Conservation (phyloP, 2,113 vertebrate species). For the Notarius quadriscutis region DNA sequence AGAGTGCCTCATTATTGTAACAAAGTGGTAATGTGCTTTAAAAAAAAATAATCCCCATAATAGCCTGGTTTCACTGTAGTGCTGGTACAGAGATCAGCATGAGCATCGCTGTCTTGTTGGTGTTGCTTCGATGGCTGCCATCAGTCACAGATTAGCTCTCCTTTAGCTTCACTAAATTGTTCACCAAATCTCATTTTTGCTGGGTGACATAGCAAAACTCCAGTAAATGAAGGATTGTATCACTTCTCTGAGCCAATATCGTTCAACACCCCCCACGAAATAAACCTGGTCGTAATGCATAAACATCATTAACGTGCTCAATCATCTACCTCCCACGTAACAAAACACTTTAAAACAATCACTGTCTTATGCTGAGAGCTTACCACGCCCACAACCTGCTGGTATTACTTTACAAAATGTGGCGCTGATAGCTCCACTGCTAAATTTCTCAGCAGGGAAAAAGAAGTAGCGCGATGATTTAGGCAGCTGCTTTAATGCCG, state of each 20-base stretch:
- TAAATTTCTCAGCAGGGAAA: constrained; percentile 40
- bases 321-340: constrained; percentile 28
- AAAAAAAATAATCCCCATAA: constrained; percentile 43
- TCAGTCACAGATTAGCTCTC: constrained; percentile 12
- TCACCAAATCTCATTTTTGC: constrained; percentile 26
- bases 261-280: constrained; percentile 4
- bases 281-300: not conserved
- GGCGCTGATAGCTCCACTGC: not conserved
- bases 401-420: constrained; percentile 19
- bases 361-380: constrained; percentile 20
- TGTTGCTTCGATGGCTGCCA: not conserved
- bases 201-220: not conserved
- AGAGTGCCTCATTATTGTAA: constrained; percentile 47
- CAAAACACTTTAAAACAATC: constrained; percentile 29
- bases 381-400: constrained; percentile 6
- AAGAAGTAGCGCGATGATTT: constrained; percentile 34
- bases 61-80: constrained; percentile 1
- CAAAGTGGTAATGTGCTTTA: constrained; percentile 47
- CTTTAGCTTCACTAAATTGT: constrained; percentile 29
- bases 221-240: constrained; percentile 15
- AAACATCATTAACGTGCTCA: constrained; percentile 30
- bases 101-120: not conserved
- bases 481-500: constrained; percentile 55
- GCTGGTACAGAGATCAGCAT: constrained; percentile 1
- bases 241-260: constrained; percentile 3